Evolutionary conservation across 1,140 invertebrate species (phyloP), one percentile per base, ranked within the genome.

Genomic region (Platyura marginata): DNA sequence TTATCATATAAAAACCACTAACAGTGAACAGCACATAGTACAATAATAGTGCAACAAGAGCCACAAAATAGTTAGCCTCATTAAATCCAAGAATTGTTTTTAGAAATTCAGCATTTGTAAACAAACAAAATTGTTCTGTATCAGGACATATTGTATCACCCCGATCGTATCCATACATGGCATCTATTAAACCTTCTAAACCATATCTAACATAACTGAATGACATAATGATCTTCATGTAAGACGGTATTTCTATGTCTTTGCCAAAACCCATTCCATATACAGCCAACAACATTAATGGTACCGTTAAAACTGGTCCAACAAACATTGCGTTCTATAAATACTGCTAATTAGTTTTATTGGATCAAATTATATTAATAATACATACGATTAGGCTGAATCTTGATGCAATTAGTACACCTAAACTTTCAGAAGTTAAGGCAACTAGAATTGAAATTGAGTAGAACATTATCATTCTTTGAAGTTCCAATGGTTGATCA

Each of bases 291-390:
- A 87, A 51, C 73, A 87, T 83, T 2, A 85, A 53, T 0, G 82
- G 81, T 1, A 82, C 80, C 18, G 76, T 67, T 11, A 79, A 43
- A 0, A 75, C 74, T 5, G 83, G 80, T 1, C 81, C 83, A 21
- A 81, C 61, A 53, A 87, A 87, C 60, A 82, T 76, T 35, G 75
- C 74, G 55, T 87, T 85, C 82, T 86, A 61, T 42, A 68, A 70
- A 38, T 42, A n/a, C 29, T n/a, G n/a, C n/a, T n/a, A n/a, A n/a
- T n/a, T n/a, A n/a, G n/a, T n/a, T n/a, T n/a, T n/a, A n/a, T n/a
- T n/a, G n/a, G n/a, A n/a, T n/a, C n/a, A n/a, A n/a, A n/a, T n/a
- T n/a, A n/a, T n/a, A 33, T 23, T 2, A 21, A 38, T 41, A 11
- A 46, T 46, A 72, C 75, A 69, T 68, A 84, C 82, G 44, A 81